Conservation (phyloP, 2,888 invertebrate genomes). For the Apodemia mormo region DNA sequence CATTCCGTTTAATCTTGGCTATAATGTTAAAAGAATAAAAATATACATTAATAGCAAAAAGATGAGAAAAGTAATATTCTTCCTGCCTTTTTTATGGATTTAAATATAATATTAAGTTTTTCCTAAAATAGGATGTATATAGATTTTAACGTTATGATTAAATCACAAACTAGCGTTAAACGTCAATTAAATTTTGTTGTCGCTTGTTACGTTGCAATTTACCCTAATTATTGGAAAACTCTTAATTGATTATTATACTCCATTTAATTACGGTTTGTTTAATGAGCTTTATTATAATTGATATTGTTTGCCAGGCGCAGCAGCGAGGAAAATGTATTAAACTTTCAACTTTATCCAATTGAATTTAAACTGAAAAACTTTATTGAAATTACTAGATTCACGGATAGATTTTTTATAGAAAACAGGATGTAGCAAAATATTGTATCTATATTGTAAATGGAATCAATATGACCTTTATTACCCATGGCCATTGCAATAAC, state of each 20-base stretch:
- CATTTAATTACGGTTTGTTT: slow-evolving; percentile 29
- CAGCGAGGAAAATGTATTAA: slow-evolving; percentile 14
- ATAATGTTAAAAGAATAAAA: too few species aligned
- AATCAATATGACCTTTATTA: too few species aligned
- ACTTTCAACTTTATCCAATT: background rate
- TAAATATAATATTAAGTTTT: too few species aligned
- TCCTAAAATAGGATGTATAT: too few species aligned
- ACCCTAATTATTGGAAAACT: slow-evolving; percentile 30
- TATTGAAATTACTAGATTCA: background rate
- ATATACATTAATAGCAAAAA: too few species aligned
- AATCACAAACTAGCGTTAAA: background rate
- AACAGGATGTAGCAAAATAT: background rate
- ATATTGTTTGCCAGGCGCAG: slow-evolving; percentile 22
- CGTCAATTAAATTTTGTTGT: background rate
- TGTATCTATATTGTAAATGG: too few species aligned
- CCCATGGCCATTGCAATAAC: too few species aligned
- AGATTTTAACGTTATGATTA: background rate
- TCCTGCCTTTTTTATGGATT: too few species aligned
- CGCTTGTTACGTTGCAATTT: slow-evolving; percentile 33
- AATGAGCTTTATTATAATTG: slow-evolving; percentile 27
- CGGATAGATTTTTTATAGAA: background rate
- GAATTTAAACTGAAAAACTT: slow-evolving; percentile 16
- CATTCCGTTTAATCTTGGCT: too few species aligned
- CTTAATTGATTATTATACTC: slow-evolving; percentile 30
- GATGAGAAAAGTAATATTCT: too few species aligned